These are phyloP conservation scores for Phymastichus coffea DNA, from an alignment of 1,140 invertebrate genomes.

Conservation along the genomic window DNA sequence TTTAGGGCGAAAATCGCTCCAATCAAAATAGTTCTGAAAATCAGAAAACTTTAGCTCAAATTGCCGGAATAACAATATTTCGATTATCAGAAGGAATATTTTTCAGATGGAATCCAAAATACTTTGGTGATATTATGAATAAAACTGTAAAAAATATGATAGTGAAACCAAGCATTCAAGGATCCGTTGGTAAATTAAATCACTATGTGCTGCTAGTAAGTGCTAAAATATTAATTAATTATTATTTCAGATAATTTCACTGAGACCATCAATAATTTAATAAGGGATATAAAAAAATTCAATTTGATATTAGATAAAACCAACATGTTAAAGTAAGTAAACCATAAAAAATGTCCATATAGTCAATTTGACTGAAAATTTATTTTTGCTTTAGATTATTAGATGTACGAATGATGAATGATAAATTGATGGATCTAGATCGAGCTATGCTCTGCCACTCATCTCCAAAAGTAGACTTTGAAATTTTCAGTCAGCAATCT, in stretches of 20 bases:
- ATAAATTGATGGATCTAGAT: constrained; percentile 46
- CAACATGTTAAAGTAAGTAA: constrained; percentile 34
- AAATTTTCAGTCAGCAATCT: too few species aligned
- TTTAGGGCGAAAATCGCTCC: too few species aligned
- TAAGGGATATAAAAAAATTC: constrained; percentile 22
- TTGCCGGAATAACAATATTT: constrained; percentile 45
- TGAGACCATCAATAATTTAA: constrained; percentile 26
- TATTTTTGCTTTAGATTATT: constrained; percentile 37
- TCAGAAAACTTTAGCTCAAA: constrained; percentile 40
- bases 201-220: too few species aligned
- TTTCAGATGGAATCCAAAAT: constrained; percentile 45
- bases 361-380: constrained; percentile 20
- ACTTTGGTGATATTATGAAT: constrained; percentile 38
- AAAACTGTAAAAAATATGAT: constrained; percentile 29
- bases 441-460: constrained; percentile 43
- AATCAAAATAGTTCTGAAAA: too few species aligned
- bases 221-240: background rate
- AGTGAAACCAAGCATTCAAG: too few species aligned
- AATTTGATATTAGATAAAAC: constrained; percentile 34
- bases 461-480: too few species aligned
- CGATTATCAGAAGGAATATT: constrained; percentile 48
- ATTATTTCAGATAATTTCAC: constrained; percentile 34
- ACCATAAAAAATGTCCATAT: constrained; percentile 10
- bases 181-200: too few species aligned
- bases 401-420: constrained; percentile 45